Percentiles rank a stretch among this genome's conserved stretches.
These are phyloP conservation scores for Hoplodrina blanda DNA, from an alignment of 2,888 invertebrate genomes.

Conservation along the genomic window DNA sequence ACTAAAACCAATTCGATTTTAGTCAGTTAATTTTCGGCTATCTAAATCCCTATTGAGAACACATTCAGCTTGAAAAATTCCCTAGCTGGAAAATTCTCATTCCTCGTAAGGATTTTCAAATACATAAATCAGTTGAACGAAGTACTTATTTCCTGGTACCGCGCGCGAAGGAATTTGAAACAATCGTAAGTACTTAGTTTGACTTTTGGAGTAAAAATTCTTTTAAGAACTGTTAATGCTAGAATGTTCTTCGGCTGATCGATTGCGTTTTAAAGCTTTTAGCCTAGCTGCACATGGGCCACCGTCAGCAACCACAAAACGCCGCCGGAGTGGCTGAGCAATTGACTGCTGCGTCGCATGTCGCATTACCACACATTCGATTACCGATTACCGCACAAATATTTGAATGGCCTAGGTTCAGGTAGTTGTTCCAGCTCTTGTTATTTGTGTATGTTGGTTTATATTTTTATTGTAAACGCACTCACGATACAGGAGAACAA, in stretches of 20 bases:
- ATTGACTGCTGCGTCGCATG: too few relatives aligned
- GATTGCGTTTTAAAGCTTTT: constrained; percentile 15
- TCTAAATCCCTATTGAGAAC: neutral
- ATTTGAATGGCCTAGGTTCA: too few relatives aligned
- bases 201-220: constrained; percentile 45
- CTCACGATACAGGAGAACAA: too few relatives aligned
- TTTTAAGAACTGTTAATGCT: constrained; percentile 21
- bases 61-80: neutral
- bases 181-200: constrained; percentile 12
- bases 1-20: too few relatives aligned
- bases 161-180: constrained; percentile 44
- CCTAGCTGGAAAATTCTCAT: neutral
- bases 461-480: too few relatives aligned
- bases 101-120: constrained; percentile 16
- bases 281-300: neutral
- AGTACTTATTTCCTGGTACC: constrained; percentile 28
- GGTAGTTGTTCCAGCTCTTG: too few relatives aligned
- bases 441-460: too few relatives aligned
- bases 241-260: constrained; percentile 40
- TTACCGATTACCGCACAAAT: too few relatives aligned
- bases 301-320: too few relatives aligned
- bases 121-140: constrained; percentile 29
- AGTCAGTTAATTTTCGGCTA: too few relatives aligned
- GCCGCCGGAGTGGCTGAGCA: too few relatives aligned
- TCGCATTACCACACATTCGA: too few relatives aligned